phyloP scores from a whole-genome alignment of 2,797 vertebrate species.

The Lophura swinhoii region DNA sequence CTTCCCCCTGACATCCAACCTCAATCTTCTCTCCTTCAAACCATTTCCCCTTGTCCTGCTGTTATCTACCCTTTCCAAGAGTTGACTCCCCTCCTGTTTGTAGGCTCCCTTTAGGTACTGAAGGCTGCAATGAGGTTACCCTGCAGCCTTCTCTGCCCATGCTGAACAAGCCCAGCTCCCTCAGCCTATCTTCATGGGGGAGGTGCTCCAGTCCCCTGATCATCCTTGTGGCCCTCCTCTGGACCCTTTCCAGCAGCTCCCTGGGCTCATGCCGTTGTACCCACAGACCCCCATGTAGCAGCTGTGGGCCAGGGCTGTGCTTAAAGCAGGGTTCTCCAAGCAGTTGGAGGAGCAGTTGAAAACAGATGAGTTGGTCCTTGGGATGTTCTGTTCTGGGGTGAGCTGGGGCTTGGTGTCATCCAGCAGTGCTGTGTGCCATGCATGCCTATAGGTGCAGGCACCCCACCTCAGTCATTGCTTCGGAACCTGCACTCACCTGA shows the following conservation, averaged over 20 bases:
- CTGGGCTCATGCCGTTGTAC: not conserved
- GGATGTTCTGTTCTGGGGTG: not conserved
- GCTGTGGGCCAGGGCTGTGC: not conserved
- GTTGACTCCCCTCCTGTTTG: too few relatives aligned
- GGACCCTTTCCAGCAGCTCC: not conserved
- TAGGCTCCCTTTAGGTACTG: too few relatives aligned
- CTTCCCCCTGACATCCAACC: too few relatives aligned
- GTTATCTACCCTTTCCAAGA: too few relatives aligned
- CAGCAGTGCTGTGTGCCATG: rapidly evolving
- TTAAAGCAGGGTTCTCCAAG: not conserved
- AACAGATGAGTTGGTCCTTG: not conserved
- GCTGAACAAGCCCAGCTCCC: too few relatives aligned
- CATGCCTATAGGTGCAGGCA: not conserved
- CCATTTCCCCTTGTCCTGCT: too few relatives aligned
- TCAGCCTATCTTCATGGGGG: too few relatives aligned
- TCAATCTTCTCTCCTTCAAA: too few relatives aligned
- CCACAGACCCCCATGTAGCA: not conserved
- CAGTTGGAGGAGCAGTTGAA: not conserved
- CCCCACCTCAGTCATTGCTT: not conserved
- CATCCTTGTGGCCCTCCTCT: too few relatives aligned
- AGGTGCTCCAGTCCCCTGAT: too few relatives aligned
- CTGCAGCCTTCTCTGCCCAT: too few relatives aligned
- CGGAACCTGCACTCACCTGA: not conserved
- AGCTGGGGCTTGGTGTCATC: rapidly evolving
- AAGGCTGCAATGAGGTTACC: too few relatives aligned